These are phyloP conservation scores for Alouatta palliata DNA, from an alignment of 2,113 vertebrate genomes.

Conservation along the genomic window DNA sequence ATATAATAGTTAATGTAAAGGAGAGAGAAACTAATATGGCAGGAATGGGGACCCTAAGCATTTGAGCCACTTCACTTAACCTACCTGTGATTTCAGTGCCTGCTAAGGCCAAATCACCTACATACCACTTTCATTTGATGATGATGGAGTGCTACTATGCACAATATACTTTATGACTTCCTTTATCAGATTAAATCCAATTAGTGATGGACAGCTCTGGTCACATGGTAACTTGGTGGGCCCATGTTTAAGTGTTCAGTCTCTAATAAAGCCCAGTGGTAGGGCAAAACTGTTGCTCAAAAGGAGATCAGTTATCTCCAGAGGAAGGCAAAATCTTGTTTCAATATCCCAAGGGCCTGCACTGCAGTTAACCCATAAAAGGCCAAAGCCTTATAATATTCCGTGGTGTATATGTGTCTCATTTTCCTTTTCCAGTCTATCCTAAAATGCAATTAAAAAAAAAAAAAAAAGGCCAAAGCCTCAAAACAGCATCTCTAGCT, in stretches of 20 bases:
- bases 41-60: rapidly evolving
- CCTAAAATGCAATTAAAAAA: too few relatives aligned
- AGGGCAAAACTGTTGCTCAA: not conserved
- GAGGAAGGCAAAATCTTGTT: not conserved
- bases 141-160: not conserved
- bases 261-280: not conserved
- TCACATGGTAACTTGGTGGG: not conserved
- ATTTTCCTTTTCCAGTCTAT: too few relatives aligned
- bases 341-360: not conserved
- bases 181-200: not conserved
- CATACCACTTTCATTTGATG: rapidly evolving
- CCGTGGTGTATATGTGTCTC: too few relatives aligned
- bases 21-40: not conserved
- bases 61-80: not conserved
- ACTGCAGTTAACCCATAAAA: not conserved
- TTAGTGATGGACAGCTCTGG: not conserved
- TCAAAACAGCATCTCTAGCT: not conserved
- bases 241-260: not conserved
- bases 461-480: not conserved
- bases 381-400: not conserved
- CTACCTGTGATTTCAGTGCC: not conserved
- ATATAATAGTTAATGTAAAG: not conserved
- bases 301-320: not conserved
- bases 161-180: not conserved
- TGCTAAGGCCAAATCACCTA: not conserved